Percentiles rank a stretch among this genome's conserved stretches.
Evolutionary conservation across 2,797 vertebrate genomes (phyloP).

Genomic region (Synaphobranchus kaupii): DNA sequence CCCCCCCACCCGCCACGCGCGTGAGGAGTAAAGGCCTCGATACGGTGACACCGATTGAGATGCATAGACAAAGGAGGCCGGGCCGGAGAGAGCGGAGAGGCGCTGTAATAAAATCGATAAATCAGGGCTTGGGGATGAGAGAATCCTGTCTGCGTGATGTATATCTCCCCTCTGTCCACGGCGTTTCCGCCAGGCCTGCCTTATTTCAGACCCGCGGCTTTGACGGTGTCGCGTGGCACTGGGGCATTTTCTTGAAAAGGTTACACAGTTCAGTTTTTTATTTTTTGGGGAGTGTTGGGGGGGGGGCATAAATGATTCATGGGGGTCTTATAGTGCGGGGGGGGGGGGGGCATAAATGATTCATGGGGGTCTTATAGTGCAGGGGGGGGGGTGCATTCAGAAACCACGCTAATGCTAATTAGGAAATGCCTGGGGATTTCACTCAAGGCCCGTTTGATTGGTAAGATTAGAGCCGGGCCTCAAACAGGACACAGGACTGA

Average conservation of each 20-base stretch:
- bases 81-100: conserved; percentile 50
- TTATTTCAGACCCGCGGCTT: neutral
- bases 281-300: too few species aligned
- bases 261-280: conserved; percentile 55
- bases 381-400: conserved; percentile 42
- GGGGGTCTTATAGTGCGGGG: conserved; percentile 40
- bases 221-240: neutral
- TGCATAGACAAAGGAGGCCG: conserved; percentile 36
- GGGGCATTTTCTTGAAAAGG: conserved; percentile 14
- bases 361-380: conserved; percentile 52
- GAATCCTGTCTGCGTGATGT: conserved; percentile 47
- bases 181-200: neutral
- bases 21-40: conserved; percentile 13
- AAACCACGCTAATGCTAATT: conserved; percentile 37
- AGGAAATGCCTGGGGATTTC: conserved; percentile 31
- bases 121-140: conserved; percentile 36
- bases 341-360: conserved; percentile 56
- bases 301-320: conserved; percentile 63
- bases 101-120: conserved; percentile 60
- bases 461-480: conserved; percentile 33
- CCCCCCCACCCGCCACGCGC: too few species aligned
- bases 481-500: neutral
- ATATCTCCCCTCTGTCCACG: conserved; percentile 9
- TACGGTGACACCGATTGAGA: conserved; percentile 54
- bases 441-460: conserved; percentile 35